phyloP scores from a whole-genome alignment of 2,888 invertebrate genomes.

The Chymomyza procnemis region DNA sequence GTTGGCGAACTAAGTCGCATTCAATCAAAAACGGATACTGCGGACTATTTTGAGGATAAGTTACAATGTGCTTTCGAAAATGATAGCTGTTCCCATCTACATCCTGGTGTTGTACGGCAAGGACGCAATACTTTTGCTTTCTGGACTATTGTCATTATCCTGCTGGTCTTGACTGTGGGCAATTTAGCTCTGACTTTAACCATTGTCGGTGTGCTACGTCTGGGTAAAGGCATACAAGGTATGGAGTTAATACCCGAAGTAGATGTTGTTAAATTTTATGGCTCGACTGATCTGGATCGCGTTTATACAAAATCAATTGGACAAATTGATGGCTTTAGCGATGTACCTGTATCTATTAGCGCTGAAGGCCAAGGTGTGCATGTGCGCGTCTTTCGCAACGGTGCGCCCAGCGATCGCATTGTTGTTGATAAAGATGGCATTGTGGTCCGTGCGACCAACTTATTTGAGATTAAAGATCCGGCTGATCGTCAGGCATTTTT shows the following conservation, averaged over 20 bases:
- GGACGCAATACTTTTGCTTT: slow-evolving; percentile 83
- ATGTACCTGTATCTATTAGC: slow-evolving; percentile 80
- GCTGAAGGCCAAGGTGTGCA: slow-evolving; percentile 68
- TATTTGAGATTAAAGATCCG: slow-evolving; percentile 85
- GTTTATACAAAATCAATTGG: slow-evolving; percentile 86
- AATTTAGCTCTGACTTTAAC: slow-evolving; percentile 89
- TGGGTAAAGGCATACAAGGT: slow-evolving; percentile 90
- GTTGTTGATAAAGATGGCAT: slow-evolving; percentile 84
- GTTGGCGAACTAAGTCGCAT: slow-evolving; percentile 50
- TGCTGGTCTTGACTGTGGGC: slow-evolving; percentile 86
- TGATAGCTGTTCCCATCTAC: slow-evolving; percentile 56
- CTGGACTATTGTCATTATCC: slow-evolving; percentile 86
- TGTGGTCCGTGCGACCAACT: slow-evolving; percentile 83
- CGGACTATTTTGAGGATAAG: slow-evolving; percentile 66
- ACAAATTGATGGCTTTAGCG: slow-evolving; percentile 81
- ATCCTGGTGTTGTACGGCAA: slow-evolving; percentile 41
- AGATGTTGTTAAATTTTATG: slow-evolving; percentile 87
- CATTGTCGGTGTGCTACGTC: slow-evolving; percentile 87
- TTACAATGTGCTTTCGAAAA: slow-evolving; percentile 48
- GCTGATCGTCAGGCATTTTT: slow-evolving; percentile 84
- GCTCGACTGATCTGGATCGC: slow-evolving; percentile 86
- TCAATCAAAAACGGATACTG: slow-evolving; percentile 59
- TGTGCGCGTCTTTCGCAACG: slow-evolving; percentile 76
- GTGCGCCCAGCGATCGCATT: slow-evolving; percentile 77
- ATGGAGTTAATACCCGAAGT: slow-evolving; percentile 89